A percentile compares a stretch with the other conserved stretches of the same genome.
phyloP scores from a whole-genome alignment of 2,888 invertebrate genomes.

The Ceratothoa steindachneri region DNA sequence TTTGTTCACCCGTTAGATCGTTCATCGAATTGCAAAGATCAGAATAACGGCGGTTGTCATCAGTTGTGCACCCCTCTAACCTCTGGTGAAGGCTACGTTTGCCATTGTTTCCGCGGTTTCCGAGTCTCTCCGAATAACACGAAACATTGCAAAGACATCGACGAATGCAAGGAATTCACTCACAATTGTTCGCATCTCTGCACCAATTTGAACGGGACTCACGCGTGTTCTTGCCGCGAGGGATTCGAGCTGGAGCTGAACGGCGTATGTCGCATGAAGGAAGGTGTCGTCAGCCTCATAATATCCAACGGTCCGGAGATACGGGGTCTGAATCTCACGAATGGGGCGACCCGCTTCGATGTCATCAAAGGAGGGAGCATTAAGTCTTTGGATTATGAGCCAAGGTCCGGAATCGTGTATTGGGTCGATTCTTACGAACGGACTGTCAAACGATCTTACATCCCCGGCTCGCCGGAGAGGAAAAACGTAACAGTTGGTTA shows the following conservation, averaged over 20 bases:
- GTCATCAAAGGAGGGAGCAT: slow-evolving; percentile 82
- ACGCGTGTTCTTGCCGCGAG: slow-evolving; percentile 77
- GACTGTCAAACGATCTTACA: slow-evolving; percentile 84
- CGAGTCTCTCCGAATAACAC: slow-evolving; percentile 73
- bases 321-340: slow-evolving; percentile 64
- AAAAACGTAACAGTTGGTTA: slow-evolving; percentile 75
- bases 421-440: slow-evolving; percentile 92
- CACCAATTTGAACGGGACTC: slow-evolving; percentile 83
- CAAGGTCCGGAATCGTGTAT: slow-evolving; percentile 76
- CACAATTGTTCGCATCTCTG: slow-evolving; percentile 93
- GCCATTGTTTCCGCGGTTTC: slow-evolving; percentile 81
- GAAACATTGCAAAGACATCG: slow-evolving; percentile 80
- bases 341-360: slow-evolving; percentile 63
- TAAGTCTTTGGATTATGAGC: slow-evolving; percentile 86
- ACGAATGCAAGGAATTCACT: slow-evolving; percentile 77
- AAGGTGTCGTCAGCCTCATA: slow-evolving; percentile 59
- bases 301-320: slow-evolving; percentile 83
- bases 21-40: slow-evolving; percentile 24
- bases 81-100: slow-evolving; percentile 73
- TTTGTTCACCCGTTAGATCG: no score
- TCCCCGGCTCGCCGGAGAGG: slow-evolving; percentile 68
- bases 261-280: slow-evolving; percentile 71
- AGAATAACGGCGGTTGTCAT: slow-evolving; percentile 73
- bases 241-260: slow-evolving; percentile 72
- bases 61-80: slow-evolving; percentile 84